Conservation (phyloP, 1,140 invertebrate genomes). For the Oryctes rhinoceros region DNA sequence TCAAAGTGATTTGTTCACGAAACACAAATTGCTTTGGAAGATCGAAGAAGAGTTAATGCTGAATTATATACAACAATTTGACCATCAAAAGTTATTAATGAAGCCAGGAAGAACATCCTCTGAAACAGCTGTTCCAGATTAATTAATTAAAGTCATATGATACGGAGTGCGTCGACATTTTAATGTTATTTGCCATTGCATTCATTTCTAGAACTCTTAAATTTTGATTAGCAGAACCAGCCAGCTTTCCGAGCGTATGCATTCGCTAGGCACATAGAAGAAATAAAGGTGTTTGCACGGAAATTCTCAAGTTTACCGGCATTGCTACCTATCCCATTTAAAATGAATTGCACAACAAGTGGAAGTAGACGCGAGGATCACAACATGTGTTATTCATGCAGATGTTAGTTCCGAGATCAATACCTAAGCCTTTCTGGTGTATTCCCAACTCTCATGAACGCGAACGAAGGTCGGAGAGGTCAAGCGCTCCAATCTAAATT, state of each 20-base stretch:
- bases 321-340: constrained; percentile 21
- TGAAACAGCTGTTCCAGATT: too few species aligned
- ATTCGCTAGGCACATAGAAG: neutral
- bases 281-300: neutral
- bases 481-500: constrained; percentile 20
- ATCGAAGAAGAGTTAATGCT: too few species aligned
- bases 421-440: constrained; percentile 5
- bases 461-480: constrained; percentile 2
- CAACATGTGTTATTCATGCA: constrained; percentile 30
- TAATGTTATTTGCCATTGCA: too few species aligned
- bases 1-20: too few species aligned
- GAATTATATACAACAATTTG: too few species aligned
- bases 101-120: too few species aligned
- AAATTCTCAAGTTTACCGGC: neutral
- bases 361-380: constrained; percentile 9
- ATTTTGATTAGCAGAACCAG: neutral
- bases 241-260: neutral
- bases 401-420: constrained; percentile 17
- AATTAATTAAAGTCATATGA: too few species aligned
- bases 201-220: neutral
- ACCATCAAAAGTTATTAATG: too few species aligned
- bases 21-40: too few species aligned
- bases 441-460: neutral
- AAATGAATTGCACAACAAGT: constrained; percentile 22
- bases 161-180: too few species aligned